Base-by-base conservation (phyloP, 2,888 invertebrate genomes). In the Pantelozetes paolii region DNA sequence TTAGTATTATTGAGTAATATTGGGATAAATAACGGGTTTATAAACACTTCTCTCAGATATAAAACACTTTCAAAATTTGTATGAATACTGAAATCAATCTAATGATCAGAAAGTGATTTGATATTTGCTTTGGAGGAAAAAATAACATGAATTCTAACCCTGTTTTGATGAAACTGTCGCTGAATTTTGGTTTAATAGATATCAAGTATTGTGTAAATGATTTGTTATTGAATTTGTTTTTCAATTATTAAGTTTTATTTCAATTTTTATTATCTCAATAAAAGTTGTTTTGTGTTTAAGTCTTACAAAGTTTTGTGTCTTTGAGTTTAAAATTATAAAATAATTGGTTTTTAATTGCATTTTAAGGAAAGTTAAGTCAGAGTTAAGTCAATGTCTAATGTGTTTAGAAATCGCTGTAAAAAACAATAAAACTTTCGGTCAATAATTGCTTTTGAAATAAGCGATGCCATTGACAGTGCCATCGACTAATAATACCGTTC, bases 11-110 rank as follows among this genome's bases (percentile, higher is more conserved):
- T 67, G 3, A 26, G 42, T 26, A 20, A 23, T n/a, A n/a, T n/a
- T n/a, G n/a, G n/a, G n/a, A n/a, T n/a, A 64, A 67, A 67, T 42
- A 67, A 67, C 67, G 42, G 30, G 67, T 67, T 67, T 67, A 20
- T 42, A n/a, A 62, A 40, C 9, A 67, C 2, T 67, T 36, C 9
- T 36, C 36, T 8, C 36, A n/a, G n/a, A n/a, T 28, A 28, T 57
- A n/a, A 28, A 57, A 57, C 28, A 57, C 57, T 57, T 57, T 57
- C 57, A 54, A 20, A 54, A 23, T 2, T 54, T 20, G 26, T 54
- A 54, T 18, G 15, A 45, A 18, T 45, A 18, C n/a, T 20, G n/a
- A 50, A 8, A 1, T 50, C 6, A 50, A 36, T 36, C 6, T 36
- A 36, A 8, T 36, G 9, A 36, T 8, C 36, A 8, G 36, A 36